Evolutionary conservation across 2,113 vertebrate genomes (phyloP).

Genomic region (Rhynchomys soricoides): DNA sequence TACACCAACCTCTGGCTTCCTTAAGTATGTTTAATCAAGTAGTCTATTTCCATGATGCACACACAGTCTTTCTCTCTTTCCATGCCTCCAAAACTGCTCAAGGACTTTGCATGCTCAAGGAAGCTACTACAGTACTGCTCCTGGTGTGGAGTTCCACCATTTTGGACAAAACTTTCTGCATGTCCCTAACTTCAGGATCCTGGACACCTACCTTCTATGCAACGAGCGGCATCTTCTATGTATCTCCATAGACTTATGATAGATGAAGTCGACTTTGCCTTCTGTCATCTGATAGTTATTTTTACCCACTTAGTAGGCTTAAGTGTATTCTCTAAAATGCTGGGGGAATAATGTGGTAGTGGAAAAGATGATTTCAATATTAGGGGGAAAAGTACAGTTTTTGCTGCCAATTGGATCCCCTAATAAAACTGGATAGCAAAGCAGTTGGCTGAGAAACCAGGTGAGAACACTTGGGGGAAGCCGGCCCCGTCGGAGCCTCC

Average conservation of each 20-base stretch:
- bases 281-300: slow-evolving; percentile 5
- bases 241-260: neutral
- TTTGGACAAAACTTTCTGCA: neutral
- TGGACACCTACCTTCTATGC: neutral
- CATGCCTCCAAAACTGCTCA: neutral
- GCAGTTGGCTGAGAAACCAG: slow-evolving; percentile 55
- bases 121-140: neutral
- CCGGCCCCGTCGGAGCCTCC: neutral
- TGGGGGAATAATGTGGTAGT: slow-evolving; percentile 47
- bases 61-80: neutral
- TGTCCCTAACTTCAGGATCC: neutral
- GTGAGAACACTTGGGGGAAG: slow-evolving; percentile 65
- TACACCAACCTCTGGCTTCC: neutral
- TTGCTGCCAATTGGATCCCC: slow-evolving; percentile 54
- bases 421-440: slow-evolving; percentile 66
- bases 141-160: neutral
- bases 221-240: neutral
- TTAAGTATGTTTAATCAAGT: neutral
- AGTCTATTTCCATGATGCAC: neutral
- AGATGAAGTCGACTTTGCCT: neutral
- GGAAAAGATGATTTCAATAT: slow-evolving; percentile 73
- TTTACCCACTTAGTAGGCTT: neutral
- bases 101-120: rapidly evolving
- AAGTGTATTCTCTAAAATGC: neutral
- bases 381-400: slow-evolving; percentile 31